Conservation (phyloP, 2,888 invertebrate genomes). For the Tiliacea citrago region DNA sequence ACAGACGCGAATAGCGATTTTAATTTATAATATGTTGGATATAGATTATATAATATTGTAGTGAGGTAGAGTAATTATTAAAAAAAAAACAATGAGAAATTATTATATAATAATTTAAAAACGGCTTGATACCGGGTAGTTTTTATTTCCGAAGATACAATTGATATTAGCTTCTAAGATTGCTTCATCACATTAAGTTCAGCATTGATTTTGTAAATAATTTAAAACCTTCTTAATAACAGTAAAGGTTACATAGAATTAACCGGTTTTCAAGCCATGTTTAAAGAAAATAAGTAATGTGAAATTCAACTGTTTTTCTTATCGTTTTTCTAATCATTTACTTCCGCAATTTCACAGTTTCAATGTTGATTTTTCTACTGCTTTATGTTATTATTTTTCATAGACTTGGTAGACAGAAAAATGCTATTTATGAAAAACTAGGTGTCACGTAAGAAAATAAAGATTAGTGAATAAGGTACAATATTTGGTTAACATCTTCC, state of each 20-base stretch:
- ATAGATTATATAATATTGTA: not conserved
- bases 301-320: slow-evolving; percentile 43
- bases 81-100: too few species aligned
- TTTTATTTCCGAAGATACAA: too few species aligned
- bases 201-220: too few species aligned
- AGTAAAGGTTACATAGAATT: too few species aligned
- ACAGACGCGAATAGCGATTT: not conserved
- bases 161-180: too few species aligned
- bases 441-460: not conserved
- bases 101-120: too few species aligned
- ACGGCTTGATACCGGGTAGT: too few species aligned
- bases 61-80: not conserved
- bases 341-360: slow-evolving; percentile 53
- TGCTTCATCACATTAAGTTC: too few species aligned
- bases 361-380: slow-evolving; percentile 18
- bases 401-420: not conserved
- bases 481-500: too few species aligned
- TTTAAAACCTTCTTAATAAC: too few species aligned
- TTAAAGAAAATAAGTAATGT: slow-evolving; percentile 15
- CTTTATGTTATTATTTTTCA: not conserved
- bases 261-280: too few species aligned
- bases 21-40: not conserved
- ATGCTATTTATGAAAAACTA: not conserved
- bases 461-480: not conserved
- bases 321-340: slow-evolving; percentile 29